Conservation (phyloP, 1,140 invertebrate species). For the Micrasema longulum region DNA sequence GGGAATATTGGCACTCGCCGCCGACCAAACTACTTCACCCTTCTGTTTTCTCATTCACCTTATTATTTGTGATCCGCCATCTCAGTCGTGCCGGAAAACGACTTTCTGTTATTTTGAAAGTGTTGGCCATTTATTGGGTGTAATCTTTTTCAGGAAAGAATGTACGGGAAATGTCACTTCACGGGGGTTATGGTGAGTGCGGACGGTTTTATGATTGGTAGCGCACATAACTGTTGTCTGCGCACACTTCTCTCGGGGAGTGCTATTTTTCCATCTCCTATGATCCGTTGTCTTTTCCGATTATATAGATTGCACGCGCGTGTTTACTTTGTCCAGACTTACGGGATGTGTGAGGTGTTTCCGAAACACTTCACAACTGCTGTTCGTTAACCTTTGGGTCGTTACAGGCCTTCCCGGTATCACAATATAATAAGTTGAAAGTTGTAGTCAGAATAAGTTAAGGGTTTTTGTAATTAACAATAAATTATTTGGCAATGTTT, state of each 20-base stretch:
- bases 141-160: conserved; percentile 3
- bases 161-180: neutral
- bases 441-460: conserved; percentile 53
- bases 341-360: neutral
- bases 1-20: conserved; percentile 48
- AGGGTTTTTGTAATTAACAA: conserved; percentile 54
- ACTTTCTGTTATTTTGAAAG: conserved; percentile 4
- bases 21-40: conserved; percentile 37
- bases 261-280: neutral
- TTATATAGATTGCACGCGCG: neutral
- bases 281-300: neutral
- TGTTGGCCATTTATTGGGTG: conserved; percentile 3
- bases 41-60: conserved; percentile 49
- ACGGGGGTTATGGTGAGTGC: neutral
- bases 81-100: neutral
- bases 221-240: conserved; percentile 38
- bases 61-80: conserved; percentile 50
- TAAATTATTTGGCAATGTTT: conserved; percentile 54
- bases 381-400: conserved; percentile 8
- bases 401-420: conserved; percentile 42
- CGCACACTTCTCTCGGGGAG: conserved; percentile 19
- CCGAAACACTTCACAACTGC: neutral
- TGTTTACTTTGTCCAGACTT: neutral
- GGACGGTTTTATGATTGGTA: conserved; percentile 42
- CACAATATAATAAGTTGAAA: conserved; percentile 43